Conservation (phyloP, 2,113 vertebrate genomes). For the Trogon surrucura region DNA sequence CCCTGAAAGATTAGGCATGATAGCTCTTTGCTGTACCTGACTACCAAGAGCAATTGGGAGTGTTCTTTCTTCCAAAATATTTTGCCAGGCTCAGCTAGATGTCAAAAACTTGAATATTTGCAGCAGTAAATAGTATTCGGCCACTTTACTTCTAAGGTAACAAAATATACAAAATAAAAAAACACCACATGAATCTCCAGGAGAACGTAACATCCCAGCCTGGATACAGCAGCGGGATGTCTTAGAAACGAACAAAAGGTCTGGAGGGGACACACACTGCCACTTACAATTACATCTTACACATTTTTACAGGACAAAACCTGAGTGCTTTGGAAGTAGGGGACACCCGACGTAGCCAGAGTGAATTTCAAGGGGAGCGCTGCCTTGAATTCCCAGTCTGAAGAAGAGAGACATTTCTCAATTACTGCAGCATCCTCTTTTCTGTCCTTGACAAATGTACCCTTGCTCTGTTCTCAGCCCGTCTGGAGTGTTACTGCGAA, state of each 20-base stretch:
- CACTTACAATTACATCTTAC: background rate
- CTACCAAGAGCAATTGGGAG: fast-evolving
- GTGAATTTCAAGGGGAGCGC: background rate
- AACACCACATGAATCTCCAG: background rate
- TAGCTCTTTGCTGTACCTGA: background rate
- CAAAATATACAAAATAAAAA: background rate
- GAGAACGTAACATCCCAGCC: background rate
- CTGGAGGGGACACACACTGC: background rate
- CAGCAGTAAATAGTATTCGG: background rate
- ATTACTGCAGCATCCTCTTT: background rate
- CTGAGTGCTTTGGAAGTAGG: background rate
- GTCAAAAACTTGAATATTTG: background rate
- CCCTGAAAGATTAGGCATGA: background rate
- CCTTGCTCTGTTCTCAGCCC: conserved; percentile 16
- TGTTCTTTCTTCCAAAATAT: background rate
- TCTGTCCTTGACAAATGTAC: conserved; percentile 12
- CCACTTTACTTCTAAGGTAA: background rate
- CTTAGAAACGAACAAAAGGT: background rate
- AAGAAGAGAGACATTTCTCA: background rate
- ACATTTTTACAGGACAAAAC: background rate
- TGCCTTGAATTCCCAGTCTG: background rate
- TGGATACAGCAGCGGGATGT: background rate
- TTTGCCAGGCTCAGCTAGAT: background rate
- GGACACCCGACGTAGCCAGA: background rate
- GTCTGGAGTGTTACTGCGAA: background rate